These are phyloP conservation scores for Thomomys bottae DNA, from an alignment of 2,113 vertebrate genomes.

Conservation along the genomic window DNA sequence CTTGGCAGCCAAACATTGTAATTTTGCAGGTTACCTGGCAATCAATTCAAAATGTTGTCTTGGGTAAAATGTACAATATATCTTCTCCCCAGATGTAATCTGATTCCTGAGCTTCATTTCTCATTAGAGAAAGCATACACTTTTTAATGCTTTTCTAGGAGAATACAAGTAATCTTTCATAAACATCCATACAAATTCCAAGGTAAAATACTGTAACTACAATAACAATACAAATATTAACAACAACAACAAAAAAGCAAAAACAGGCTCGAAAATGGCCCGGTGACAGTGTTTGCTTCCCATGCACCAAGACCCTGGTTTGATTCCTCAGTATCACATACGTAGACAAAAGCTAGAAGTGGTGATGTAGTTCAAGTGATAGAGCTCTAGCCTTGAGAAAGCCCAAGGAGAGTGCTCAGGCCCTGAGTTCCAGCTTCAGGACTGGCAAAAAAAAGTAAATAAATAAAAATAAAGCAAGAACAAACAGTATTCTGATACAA, in stretches of 20 bases:
- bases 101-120: conserved; percentile 8
- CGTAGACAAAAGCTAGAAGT: no score
- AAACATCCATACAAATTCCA: conserved; percentile 53
- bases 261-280: no score
- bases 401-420: no score
- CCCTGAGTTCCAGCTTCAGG: no score
- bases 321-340: no score
- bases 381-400: no score
- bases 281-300: no score
- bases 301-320: no score
- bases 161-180: conserved; percentile 33
- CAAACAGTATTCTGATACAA: neutral
- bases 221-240: conserved; percentile 48
- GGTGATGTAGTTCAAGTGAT: no score
- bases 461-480: no score
- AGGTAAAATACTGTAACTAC: conserved; percentile 40
- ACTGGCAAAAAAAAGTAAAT: no score
- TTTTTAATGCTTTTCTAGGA: conserved; percentile 39
- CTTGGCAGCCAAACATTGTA: conserved; percentile 78
- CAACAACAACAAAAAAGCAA: conserved; percentile 53
- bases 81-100: conserved; percentile 14
- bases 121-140: conserved; percentile 54
- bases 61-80: conserved; percentile 21
- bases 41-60: conserved; percentile 66
- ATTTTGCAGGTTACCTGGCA: conserved; percentile 80